phyloP scores from a whole-genome alignment of 1,140 invertebrate genomes.

The Samia ricini region DNA sequence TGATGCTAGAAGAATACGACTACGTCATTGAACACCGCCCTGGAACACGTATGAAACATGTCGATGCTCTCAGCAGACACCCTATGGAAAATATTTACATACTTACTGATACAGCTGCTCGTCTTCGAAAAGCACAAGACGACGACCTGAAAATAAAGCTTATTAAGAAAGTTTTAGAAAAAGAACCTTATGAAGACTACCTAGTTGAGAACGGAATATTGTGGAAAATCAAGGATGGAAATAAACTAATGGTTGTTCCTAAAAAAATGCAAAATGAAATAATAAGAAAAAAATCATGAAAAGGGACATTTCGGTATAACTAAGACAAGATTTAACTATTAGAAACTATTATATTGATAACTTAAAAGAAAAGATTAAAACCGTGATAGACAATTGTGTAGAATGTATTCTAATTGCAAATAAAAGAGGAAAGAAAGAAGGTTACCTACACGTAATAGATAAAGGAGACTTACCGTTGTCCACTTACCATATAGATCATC shows the following conservation, averaged over 20 bases:
- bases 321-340: conserved; percentile 56
- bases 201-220: conserved; percentile 33
- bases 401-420: too few species aligned
- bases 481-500: too few species aligned
- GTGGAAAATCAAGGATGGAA: conserved; percentile 32
- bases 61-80: conserved; percentile 61
- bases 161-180: conserved; percentile 32
- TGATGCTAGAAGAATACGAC: conserved; percentile 46
- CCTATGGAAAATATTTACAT: conserved; percentile 27
- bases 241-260: conserved; percentile 38
- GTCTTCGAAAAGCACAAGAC: conserved; percentile 29
- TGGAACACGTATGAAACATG: conserved; percentile 57
- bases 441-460: too few species aligned
- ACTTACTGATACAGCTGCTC: conserved; percentile 19
- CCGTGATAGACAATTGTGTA: too few species aligned
- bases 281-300: conserved; percentile 39
- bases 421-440: too few species aligned
- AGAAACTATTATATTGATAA: conserved; percentile 58
- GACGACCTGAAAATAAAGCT: conserved; percentile 32
- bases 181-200: conserved; percentile 29
- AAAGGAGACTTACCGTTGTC: too few species aligned
- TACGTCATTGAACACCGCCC: conserved; percentile 50
- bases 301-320: conserved; percentile 51
- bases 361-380: conserved; percentile 42
- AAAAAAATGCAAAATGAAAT: conserved; percentile 40